Percentiles rank a stretch among this genome's conserved stretches.
phyloP scores from a whole-genome alignment of 2,113 vertebrate species.

The Neotoma lepida region DNA sequence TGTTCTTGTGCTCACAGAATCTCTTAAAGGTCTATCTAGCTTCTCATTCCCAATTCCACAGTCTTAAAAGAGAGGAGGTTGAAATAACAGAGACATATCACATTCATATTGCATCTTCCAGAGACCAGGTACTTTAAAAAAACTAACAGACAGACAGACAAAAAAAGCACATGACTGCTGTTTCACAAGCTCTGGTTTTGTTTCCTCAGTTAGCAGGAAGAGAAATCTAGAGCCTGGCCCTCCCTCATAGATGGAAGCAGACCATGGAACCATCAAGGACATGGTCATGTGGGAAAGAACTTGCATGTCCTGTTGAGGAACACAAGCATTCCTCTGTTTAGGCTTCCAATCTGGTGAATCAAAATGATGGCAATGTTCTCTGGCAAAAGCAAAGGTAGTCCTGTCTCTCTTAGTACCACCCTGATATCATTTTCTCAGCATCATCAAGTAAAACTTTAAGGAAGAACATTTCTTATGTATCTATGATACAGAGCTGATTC shows the following conservation, averaged over 20 bases:
- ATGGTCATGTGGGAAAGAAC: background rate
- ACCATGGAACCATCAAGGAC: background rate
- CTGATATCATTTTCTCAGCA: background rate
- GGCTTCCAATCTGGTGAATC: background rate
- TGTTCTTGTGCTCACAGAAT: background rate
- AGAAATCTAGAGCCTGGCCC: background rate
- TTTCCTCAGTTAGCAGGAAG: background rate
- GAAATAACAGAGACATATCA: background rate
- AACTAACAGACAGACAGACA: background rate
- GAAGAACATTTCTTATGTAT: background rate
- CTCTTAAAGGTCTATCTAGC: background rate
- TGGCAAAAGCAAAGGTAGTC: background rate
- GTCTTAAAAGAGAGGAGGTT: background rate
- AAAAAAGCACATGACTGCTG: background rate
- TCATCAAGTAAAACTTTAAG: background rate
- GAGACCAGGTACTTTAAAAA: background rate
- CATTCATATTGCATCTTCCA: background rate
- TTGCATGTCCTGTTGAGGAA: background rate
- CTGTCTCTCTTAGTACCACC: background rate
- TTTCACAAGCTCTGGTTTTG: background rate
- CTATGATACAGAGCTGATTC: background rate
- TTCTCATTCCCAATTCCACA: background rate
- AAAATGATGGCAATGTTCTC: background rate
- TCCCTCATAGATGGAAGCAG: background rate
- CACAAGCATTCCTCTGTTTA: background rate